Evolutionary conservation across 2,888 invertebrate genomes (phyloP), one percentile per base, ranked within the genome.

Genomic region (Baccha elongata): DNA sequence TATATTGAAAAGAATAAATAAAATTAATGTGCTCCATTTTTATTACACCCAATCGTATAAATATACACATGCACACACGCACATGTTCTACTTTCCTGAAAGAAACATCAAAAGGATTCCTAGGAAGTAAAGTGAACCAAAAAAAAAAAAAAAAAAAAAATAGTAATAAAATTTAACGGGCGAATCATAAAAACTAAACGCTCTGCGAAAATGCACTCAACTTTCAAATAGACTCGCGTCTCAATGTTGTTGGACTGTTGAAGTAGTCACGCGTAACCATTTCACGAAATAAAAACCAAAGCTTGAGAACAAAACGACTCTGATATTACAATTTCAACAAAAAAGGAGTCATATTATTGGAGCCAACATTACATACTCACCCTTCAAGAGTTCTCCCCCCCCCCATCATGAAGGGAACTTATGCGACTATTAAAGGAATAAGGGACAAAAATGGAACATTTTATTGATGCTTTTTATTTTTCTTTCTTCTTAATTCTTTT

Each of bases 1-100:
- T 73, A 72, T 73, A 72, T 83, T 83, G 67, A 48, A 73, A 73
- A 73, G 55, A 71, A 78, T 78, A 78, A 83, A 83, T 78, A 83
- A 83, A 83, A 83, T 81, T 72, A 83, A 83, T 83, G 83, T 78
- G 58, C 72, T 60, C 32, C 53, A 21, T 78, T 62, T n/a, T 83
- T 83, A 83, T 83, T 78, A 68, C 64, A 68, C 44, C 68, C 62
- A 72, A 73, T 68, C 71, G 40, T 69, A 73, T 52, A 79, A 48
- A 58, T 62, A 62, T 37, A 42, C 55, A 29, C 52, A 29, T 19
- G 19, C n/a, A 35, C 23, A 44, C 13, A 37, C 21, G 23, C 48
- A 48, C 48, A 64, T 48, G 48, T 46, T 44, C 29, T 3, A 15
- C 6, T 26, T n/a, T 37, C 13, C 11, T 2, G 21, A 44, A 42